Conservation (phyloP, 2,113 vertebrate species). For the Stomatorhinus ivindoensis region DNA sequence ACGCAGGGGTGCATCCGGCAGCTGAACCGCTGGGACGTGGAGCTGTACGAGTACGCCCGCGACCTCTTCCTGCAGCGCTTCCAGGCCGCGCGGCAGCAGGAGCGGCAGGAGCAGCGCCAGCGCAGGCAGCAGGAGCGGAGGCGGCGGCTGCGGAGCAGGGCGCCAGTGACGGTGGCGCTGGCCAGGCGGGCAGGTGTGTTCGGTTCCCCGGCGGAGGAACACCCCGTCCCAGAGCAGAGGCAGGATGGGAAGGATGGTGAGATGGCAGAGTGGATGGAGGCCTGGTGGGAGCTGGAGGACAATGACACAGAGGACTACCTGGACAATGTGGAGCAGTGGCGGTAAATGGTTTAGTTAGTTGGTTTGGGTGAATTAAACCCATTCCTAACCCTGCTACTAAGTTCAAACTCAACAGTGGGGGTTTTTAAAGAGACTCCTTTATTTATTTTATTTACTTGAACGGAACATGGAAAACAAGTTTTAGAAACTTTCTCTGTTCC, state of each 20-base stretch:
- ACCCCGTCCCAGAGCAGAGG: neutral
- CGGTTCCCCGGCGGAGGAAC: neutral
- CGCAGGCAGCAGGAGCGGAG: slow-evolving; percentile 79
- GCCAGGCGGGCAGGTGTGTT: slow-evolving; percentile 12
- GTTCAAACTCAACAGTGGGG: neutral
- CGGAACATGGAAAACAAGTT: neutral
- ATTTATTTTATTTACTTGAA: neutral
- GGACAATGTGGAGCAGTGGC: slow-evolving; percentile 87
- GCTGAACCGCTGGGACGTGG: slow-evolving; percentile 87
- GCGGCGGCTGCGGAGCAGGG: slow-evolving; percentile 47
- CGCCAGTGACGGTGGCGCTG: neutral
- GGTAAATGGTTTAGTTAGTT: slow-evolving; percentile 38
- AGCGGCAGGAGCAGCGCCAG: slow-evolving; percentile 79
- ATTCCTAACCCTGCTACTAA: neutral
- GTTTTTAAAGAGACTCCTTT: neutral
- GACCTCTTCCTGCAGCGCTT: slow-evolving; percentile 95
- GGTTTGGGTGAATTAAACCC: neutral
- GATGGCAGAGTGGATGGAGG: slow-evolving; percentile 34
- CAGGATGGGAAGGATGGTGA: slow-evolving; percentile 26
- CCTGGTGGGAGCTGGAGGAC: slow-evolving; percentile 60
- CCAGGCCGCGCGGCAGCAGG: slow-evolving; percentile 87
- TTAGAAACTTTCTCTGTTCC: neutral
- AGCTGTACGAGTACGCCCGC: slow-evolving; percentile 87
- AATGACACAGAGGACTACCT: slow-evolving; percentile 70
- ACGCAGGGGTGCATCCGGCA: slow-evolving; percentile 77